Percentiles rank a stretch among this genome's conserved stretches.
Evolutionary conservation across 2,797 vertebrate genomes (phyloP).

Genomic region (Myotis vivesi): DNA sequence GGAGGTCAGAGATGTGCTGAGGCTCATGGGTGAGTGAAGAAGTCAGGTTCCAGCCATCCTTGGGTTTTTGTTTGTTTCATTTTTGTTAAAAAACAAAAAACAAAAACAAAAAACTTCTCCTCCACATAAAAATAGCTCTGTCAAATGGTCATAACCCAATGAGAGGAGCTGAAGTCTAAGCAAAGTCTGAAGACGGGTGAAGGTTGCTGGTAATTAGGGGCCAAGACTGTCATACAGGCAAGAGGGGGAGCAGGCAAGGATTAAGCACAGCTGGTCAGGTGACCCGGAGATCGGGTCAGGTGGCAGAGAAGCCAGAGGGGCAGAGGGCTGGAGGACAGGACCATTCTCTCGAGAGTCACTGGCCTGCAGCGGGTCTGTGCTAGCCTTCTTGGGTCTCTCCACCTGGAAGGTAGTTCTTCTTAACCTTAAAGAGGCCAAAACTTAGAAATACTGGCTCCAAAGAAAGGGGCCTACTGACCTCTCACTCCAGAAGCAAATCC

Average conservation of each 20-base stretch:
- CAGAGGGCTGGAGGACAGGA: not conserved
- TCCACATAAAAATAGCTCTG: not conserved
- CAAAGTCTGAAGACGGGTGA: not conserved
- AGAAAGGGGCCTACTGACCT: not conserved
- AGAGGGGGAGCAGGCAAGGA: not conserved
- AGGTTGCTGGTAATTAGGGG: not conserved
- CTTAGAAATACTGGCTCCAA: not conserved
- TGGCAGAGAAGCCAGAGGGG: not conserved
- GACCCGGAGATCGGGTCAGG: fast-evolving
- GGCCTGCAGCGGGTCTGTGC: not conserved
- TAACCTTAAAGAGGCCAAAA: not conserved
- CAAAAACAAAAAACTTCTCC: not conserved
- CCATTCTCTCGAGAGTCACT: not conserved
- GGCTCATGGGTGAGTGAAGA: not conserved
- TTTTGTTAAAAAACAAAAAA: not conserved
- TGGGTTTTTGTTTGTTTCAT: not conserved
- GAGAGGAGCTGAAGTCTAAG: not conserved
- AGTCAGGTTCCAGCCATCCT: not conserved
- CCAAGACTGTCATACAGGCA: not conserved
- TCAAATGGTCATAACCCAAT: not conserved
- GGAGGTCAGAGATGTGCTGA: not conserved
- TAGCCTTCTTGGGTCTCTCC: not conserved
- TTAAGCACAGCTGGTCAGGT: not conserved
- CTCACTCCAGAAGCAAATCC: not conserved
- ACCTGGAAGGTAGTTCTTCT: not conserved